Base-by-base conservation (phyloP, 2,797 vertebrate species). In the Chelon auratus region DNA sequence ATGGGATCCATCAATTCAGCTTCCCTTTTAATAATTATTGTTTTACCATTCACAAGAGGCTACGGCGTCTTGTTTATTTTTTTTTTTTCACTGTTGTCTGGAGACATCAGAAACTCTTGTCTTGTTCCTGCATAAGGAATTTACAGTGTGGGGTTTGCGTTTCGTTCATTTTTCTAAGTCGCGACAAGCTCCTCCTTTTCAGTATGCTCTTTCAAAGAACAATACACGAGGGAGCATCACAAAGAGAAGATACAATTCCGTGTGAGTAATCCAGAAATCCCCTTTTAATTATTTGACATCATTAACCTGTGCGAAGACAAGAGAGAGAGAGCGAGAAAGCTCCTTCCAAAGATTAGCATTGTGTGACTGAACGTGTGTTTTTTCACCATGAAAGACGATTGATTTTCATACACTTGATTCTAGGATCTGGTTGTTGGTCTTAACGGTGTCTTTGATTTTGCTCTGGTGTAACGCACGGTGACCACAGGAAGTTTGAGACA, bases 1-100 rank as follows among this genome's bases (percentile, higher is more conserved):
- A 95, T 95, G 92, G 93, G 91, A 94, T 94, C 95, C 93, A 95
- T 95, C 95, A 95, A 95, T 95, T 93, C 86, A 93, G 90, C 82
- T 95, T 93, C 83, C 77, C 81, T 82, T 89, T 93, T 95, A 92
- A 92, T 94, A 94, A 93, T 93, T 95, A 92, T 92, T 92, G 89
- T 93, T 93, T 88, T 90, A 88, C 68, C 73, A 85, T 91, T 86
- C 78, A 81, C 70, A 43, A 62, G 85, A 85, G 89, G 81, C 71
- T 62, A 67, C 66, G 77, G 60, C 62, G 76, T 72, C 76, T 77
- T 54, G 47, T 69, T 62, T 68, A 67, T 62, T 20, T 81, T 26
- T 26, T 75, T 79, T 59, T 48, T 47, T 8, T n/a, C 53, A 33
- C 51, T 33, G 62, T 86, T 86, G 68, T 72, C 64, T 5, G 52